Percentiles rank a stretch among this genome's conserved stretches.
Conservation (phyloP, 2,888 invertebrate species). For the Pyrrhosoma nymphula region DNA sequence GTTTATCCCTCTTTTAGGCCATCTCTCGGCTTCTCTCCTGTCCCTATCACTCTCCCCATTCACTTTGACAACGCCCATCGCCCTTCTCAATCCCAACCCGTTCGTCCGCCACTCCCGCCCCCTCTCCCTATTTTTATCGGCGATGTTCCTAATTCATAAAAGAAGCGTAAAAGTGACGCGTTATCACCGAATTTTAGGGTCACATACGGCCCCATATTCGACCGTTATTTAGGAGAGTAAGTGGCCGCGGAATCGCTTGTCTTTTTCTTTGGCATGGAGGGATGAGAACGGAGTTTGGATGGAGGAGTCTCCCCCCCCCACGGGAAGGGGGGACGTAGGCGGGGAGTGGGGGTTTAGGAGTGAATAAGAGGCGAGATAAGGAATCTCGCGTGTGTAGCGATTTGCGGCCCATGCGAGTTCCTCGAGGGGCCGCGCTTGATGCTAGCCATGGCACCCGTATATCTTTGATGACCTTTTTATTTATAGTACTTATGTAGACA, state of each 20-base stretch:
- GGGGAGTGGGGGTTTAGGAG: neutral
- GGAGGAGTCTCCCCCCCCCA: neutral
- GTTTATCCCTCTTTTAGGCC: neutral
- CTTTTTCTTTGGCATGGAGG: neutral
- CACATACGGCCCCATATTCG: neutral
- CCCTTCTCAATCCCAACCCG: neutral
- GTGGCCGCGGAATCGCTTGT: slow-evolving; percentile 10
- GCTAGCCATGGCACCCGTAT: neutral
- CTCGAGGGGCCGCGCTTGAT: neutral
- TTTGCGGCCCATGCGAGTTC: neutral
- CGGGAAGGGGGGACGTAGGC: neutral
- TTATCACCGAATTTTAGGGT: slow-evolving; percentile 42
- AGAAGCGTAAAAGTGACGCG: slow-evolving; percentile 34
- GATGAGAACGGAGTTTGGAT: neutral
- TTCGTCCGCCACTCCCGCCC: neutral
- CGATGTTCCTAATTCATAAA: slow-evolving; percentile 28
- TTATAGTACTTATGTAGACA: neutral
- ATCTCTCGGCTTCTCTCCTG: neutral
- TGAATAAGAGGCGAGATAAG: neutral
- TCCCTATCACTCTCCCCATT: neutral
- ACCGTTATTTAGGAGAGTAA: slow-evolving; percentile 36
- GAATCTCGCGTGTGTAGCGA: slow-evolving; percentile 53
- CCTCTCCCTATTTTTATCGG: neutral
- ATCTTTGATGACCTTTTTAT: neutral
- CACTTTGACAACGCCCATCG: neutral